These are phyloP conservation scores for Drosophila lini DNA, from an alignment of 1,140 invertebrate genomes.

Conservation along the genomic window DNA sequence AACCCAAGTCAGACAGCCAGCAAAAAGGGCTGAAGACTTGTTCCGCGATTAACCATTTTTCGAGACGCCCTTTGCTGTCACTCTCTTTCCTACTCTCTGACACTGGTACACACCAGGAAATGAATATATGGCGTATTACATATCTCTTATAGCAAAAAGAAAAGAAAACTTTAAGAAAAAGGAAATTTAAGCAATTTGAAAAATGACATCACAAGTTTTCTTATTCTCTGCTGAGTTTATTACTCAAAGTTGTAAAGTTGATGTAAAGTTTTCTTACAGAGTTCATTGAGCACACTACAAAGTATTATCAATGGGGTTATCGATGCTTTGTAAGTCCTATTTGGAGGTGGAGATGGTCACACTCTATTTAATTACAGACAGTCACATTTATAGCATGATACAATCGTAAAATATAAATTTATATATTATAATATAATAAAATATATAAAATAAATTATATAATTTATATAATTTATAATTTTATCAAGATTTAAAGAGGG, in stretches of 20 bases:
- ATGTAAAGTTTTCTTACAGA: not conserved
- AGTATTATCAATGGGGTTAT: not conserved
- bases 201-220: not conserved
- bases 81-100: not conserved
- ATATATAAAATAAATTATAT: too few relatives aligned
- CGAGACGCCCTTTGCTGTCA: constrained; percentile 9
- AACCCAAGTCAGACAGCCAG: not conserved
- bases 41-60: not conserved
- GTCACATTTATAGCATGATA: too few relatives aligned
- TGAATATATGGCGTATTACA: not conserved
- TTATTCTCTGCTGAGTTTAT: not conserved
- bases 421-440: too few relatives aligned
- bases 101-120: not conserved
- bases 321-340: not conserved
- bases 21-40: not conserved
- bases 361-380: not conserved
- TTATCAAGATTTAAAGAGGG: too few relatives aligned
- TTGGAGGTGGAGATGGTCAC: not conserved
- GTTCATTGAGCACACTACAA: constrained; percentile 1
- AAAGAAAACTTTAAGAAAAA: not conserved
- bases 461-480: too few relatives aligned
- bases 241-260: not conserved
- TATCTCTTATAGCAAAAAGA: not conserved
- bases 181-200: not conserved
- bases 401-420: too few relatives aligned